Base-by-base conservation (phyloP, 2,888 invertebrate species). In the Cheilosia pagana region DNA sequence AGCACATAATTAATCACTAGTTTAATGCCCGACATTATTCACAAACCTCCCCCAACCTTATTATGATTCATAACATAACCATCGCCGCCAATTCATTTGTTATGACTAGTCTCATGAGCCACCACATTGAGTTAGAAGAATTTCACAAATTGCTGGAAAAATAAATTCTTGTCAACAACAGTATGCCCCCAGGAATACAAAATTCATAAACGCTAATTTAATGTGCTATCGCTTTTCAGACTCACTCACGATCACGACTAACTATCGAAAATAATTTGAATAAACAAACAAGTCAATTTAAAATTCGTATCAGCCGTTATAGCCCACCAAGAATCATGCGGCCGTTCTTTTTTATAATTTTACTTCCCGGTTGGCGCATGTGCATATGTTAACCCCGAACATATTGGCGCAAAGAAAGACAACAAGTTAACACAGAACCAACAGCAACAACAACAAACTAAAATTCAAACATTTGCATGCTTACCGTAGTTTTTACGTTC, bases 401-500 rank as follows among this genome's bases (percentile, higher is more conserved):
- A 41, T 50, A 41, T 50, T 39, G 16, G 3, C 7, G 25, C 2
- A 41, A 28, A 28, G 19, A 31, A 31, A 59, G 25, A 16, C n/a
- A 45, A 21, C 16, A 35, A 12, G 6, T 23, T 19, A 19, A 8
- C 8, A 28, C 8, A 28, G 19, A 35, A 35, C 31, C 4, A 55
- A 19, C 21, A 25, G 21, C 14, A 35, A 57, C n/a, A n/a, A n/a
- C n/a, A n/a, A n/a, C n/a, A n/a, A n/a, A n/a, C 14, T 12, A 23
- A 59, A 43, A 45, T 45, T 43, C 14, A 23, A 10, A 21, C 23
- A 53, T 55, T 67, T 74, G 75, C 25, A 79, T 75, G 89, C 91
- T 91, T 87, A 92, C 92, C 88, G 76, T 89, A 89, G 85, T 88
- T 89, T 59, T 88, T 89, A 53, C 89, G 90, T 78, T 89, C 87